Base-by-base conservation (phyloP, 1,140 invertebrate genomes). In the Cylas formicarius region DNA sequence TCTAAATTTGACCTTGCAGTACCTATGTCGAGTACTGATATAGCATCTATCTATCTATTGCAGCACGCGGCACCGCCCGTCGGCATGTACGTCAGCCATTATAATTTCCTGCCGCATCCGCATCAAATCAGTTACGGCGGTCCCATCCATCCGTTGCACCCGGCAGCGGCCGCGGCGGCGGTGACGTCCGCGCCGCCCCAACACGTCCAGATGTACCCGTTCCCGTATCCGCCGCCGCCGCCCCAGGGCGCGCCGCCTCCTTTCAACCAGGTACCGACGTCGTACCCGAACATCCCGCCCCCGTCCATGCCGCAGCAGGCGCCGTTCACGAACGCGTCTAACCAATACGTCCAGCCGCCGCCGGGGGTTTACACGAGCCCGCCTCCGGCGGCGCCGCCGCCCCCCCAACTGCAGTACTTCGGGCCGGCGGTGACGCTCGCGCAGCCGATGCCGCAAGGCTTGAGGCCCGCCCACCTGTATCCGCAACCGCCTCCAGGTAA, bases 71-170 rank as follows among this genome's bases (percentile, higher is more conserved):
- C 72, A 13, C 52, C 52, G 3, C 47, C 48, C 10, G 47, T 14
- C 63, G 69, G 70, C 60, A 68, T 80, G 21, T 81, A 80, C 49
- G 67, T 74, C 3, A 67, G 68, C 13, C 72, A 73, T 10, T 77
- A 76, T 52, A 73, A 72, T 50, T 75, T 74, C 17, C 52, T 65
- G 9, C 61, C 57, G 18, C n/a, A n/a, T n/a, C n/a, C n/a, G n/a
- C n/a, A n/a, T n/a, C n/a, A n/a, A n/a, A n/a, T n/a, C n/a, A n/a
- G n/a, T n/a, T n/a, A n/a, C n/a, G 70, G 69, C 40, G 67, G 66
- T 14, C 70, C 71, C 33, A 66, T 73, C 59, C 69, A 75, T 31
- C 75, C 76, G 6, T 77, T 53, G 9, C 52, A 78, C 42, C 72
- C 74, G 2, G 64, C 70, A 40, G 66, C 70, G 36, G 64, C 69